phyloP scores from a whole-genome alignment of 2,888 invertebrate species.

The Eremobia ochroleuca region DNA sequence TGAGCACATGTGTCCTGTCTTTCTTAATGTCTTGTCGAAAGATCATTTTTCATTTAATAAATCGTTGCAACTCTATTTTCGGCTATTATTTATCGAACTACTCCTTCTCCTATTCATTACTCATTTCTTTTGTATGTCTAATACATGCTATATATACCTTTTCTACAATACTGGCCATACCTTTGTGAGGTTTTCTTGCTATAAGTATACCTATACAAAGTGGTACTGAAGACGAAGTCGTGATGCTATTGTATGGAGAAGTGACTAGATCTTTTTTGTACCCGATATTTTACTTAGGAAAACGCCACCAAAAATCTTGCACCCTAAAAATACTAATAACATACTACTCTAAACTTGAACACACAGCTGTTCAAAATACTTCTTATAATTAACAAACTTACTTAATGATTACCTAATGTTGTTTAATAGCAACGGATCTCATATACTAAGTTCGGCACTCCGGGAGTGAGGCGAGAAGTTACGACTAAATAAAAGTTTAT shows the following conservation, averaged over 20 bases:
- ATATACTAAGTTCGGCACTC: constrained; percentile 42
- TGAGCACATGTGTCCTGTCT: constrained; percentile 1
- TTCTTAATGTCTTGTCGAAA: not conserved
- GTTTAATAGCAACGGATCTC: constrained; percentile 38
- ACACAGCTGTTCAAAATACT: constrained; percentile 24
- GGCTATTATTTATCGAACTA: no score
- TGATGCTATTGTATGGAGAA: not conserved
- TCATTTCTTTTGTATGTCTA: constrained; percentile 4
- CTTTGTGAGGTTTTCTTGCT: constrained; percentile 12
- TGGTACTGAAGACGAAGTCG: not conserved
- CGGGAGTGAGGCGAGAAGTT: constrained; percentile 17
- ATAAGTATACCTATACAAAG: not conserved
- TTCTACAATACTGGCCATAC: not conserved
- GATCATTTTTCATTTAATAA: not conserved
- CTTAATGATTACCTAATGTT: constrained; percentile 43
- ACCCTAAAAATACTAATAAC: not conserved
- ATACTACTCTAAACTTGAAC: not conserved
- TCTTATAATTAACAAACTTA: constrained; percentile 35
- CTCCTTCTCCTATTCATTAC: not conserved
- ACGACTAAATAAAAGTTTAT: constrained; percentile 18
- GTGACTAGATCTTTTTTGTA: not conserved
- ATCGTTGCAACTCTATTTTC: not conserved
- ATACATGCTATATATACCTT: not conserved
- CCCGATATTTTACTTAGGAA: not conserved
- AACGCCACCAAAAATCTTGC: not conserved